A percentile compares a stretch with the other conserved stretches of the same genome.
These are phyloP conservation scores for Holcopasites calliopsidis DNA, from an alignment of 1,140 invertebrate species.

Conservation along the genomic window DNA sequence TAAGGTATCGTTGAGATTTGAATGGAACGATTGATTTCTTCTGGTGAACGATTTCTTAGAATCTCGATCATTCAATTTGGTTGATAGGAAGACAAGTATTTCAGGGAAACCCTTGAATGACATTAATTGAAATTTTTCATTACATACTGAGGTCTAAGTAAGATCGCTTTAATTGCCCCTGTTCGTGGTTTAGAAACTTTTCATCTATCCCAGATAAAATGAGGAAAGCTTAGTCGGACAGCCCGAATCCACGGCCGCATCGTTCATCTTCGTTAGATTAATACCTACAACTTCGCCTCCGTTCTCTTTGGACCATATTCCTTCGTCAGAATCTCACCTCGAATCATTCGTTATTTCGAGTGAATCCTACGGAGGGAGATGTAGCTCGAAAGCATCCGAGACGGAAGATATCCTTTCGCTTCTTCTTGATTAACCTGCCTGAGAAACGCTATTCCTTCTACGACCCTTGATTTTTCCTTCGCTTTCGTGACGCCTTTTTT, in stretches of 20 bases:
- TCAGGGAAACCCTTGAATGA: no score
- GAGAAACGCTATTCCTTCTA: neutral
- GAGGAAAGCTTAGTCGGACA: neutral
- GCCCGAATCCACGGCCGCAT: neutral
- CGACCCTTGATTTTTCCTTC: neutral
- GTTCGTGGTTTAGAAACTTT: no score
- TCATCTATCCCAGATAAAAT: no score
- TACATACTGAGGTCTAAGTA: no score
- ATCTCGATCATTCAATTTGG: no score
- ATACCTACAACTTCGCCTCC: slow-evolving; percentile 2
- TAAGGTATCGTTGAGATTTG: no score
- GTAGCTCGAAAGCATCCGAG: neutral
- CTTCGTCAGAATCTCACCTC: slow-evolving; percentile 1
- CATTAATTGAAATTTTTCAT: no score
- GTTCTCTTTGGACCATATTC: neutral
- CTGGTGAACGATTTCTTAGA: no score
- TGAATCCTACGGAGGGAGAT: slow-evolving; percentile 17
- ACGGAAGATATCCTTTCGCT: slow-evolving; percentile 23
- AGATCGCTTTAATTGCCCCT: no score
- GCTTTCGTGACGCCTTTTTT: neutral
- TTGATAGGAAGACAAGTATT: no score
- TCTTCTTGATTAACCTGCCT: slow-evolving; percentile 48
- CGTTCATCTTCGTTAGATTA: slow-evolving; percentile 27
- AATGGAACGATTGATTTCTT: no score
- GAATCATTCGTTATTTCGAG: slow-evolving; percentile 47